phyloP scores from a whole-genome alignment of 2,797 vertebrate species.

The Vireo griseus region DNA sequence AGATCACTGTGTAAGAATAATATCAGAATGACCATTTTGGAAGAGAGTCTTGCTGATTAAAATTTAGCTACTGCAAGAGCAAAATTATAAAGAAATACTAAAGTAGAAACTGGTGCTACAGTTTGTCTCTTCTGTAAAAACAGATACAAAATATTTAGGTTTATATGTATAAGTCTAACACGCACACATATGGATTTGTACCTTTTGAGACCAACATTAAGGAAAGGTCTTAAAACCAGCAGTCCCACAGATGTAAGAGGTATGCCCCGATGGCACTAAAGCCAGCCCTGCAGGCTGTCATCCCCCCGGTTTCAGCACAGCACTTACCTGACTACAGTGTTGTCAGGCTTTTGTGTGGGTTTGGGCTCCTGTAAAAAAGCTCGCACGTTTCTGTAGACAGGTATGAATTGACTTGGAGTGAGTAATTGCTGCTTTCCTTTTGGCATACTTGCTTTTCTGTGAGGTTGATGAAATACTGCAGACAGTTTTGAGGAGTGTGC shows the following conservation, averaged over 20 bases:
- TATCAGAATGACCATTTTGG: background rate
- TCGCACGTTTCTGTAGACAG: rapidly evolving
- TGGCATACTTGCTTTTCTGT: background rate
- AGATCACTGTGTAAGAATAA: background rate
- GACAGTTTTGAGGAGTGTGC: background rate
- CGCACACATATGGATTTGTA: background rate
- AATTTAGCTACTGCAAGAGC: background rate
- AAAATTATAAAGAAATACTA: background rate
- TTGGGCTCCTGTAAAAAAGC: background rate
- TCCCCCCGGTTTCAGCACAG: background rate
- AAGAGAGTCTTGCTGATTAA: background rate
- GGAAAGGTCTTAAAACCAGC: background rate
- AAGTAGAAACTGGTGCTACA: background rate
- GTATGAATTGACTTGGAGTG: background rate
- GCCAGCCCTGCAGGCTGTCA: background rate
- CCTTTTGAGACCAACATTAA: background rate
- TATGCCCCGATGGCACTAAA: rapidly evolving
- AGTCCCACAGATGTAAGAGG: background rate
- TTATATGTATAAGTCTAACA: background rate
- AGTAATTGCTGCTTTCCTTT: background rate
- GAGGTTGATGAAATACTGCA: background rate
- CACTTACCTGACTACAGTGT: background rate
- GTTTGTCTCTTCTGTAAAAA: background rate
- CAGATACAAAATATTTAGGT: background rate
- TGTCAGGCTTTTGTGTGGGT: background rate